Evolutionary conservation across 2,797 vertebrate species (phyloP).

Genomic region (Chiroxiphia lanceolata): DNA sequence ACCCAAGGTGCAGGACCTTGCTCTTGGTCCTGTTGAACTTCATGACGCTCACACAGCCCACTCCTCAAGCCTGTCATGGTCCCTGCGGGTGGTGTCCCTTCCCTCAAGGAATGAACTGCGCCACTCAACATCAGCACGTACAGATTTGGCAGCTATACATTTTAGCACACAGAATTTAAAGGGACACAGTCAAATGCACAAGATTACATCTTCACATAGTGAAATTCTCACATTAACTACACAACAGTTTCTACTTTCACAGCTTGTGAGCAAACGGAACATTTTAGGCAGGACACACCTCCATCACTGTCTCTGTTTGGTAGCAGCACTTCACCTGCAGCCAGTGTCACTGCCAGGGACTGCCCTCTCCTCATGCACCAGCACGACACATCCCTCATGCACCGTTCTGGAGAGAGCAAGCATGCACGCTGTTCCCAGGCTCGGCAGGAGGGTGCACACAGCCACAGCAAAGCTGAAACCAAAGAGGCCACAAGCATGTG

Average conservation of each 20-base stretch:
- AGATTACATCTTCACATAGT: background rate
- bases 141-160: background rate
- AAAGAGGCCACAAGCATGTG: constrained; percentile 32
- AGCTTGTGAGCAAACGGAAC: background rate
- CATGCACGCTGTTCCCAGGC: constrained; percentile 45
- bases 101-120: background rate
- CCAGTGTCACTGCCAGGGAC: background rate
- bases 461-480: constrained; percentile 51
- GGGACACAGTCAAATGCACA: constrained; percentile 26
- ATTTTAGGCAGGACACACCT: background rate
- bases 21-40: background rate
- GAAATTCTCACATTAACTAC: background rate
- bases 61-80: background rate
- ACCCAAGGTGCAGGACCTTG: background rate
- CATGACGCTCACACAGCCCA: background rate
- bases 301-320: background rate
- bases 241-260: background rate
- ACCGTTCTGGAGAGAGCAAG: background rate
- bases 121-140: background rate
- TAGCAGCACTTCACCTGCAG: constrained; percentile 21
- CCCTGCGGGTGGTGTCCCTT: background rate
- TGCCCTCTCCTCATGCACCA: constrained; percentile 44
- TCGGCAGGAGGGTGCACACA: background rate
- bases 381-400: constrained; percentile 33
- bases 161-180: constrained; percentile 26